phyloP scores from a whole-genome alignment of 2,888 invertebrate species.

The Sialis lutaria region DNA sequence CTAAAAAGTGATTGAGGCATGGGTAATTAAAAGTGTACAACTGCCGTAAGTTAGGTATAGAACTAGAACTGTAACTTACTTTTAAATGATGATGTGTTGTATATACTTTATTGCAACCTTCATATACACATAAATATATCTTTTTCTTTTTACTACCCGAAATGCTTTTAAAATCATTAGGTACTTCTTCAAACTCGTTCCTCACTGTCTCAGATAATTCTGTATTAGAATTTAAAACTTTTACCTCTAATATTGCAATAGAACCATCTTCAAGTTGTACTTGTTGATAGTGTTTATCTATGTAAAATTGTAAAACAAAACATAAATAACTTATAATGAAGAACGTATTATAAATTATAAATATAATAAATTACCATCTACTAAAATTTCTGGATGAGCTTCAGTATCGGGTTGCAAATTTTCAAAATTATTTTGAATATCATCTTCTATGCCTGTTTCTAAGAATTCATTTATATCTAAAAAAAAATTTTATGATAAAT shows the following conservation, averaged over 20 bases:
- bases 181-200: slow-evolving; percentile 4
- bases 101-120: slow-evolving; percentile 30
- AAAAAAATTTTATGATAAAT: neutral
- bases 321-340: too few relatives aligned
- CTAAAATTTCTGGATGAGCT: too few relatives aligned
- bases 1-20: too few relatives aligned
- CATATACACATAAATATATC: slow-evolving; percentile 25
- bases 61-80: slow-evolving; percentile 21
- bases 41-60: too few relatives aligned
- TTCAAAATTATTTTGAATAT: slow-evolving; percentile 5
- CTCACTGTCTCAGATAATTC: slow-evolving; percentile 9
- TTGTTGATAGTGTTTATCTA: slow-evolving; percentile 13
- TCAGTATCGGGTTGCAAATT: too few relatives aligned
- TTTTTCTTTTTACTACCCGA: slow-evolving; percentile 15
- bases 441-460: slow-evolving; percentile 5
- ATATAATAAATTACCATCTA: too few relatives aligned
- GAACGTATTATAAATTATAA: too few relatives aligned
- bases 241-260: slow-evolving; percentile 16
- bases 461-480: neutral
- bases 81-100: slow-evolving; percentile 31
- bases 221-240: slow-evolving; percentile 11
- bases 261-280: slow-evolving; percentile 18
- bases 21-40: too few relatives aligned
- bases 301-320: slow-evolving; percentile 1
- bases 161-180: slow-evolving; percentile 5